Conservation (phyloP, 2,797 vertebrate species). For the Anabacerthia variegaticeps region DNA sequence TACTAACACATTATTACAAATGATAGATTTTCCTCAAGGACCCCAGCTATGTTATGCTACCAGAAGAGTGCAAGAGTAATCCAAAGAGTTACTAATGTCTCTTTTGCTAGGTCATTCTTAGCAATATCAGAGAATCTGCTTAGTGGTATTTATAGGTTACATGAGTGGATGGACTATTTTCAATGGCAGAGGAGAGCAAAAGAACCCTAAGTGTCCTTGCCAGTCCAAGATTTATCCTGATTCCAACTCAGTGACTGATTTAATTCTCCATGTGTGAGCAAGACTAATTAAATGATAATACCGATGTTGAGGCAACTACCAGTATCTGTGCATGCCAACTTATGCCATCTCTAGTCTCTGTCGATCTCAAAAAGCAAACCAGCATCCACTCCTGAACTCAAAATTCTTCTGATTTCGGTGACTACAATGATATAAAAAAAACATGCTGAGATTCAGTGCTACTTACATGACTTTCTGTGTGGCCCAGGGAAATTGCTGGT, state of each 20-base stretch:
- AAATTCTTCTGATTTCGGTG: not conserved
- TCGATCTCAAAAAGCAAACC: not conserved
- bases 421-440: not conserved
- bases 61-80: not conserved
- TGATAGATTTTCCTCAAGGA: not conserved
- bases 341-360: not conserved
- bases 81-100: not conserved
- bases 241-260: not conserved
- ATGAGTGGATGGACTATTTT: not conserved
- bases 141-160: not conserved
- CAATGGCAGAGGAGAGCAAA: not conserved
- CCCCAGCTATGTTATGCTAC: not conserved
- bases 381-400: not conserved
- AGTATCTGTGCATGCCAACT: not conserved
- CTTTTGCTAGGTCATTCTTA: not conserved
- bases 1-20: not conserved
- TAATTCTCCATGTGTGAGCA: not conserved
- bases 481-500: conserved; percentile 22
- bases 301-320: not conserved
- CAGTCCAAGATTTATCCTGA: not conserved
- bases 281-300: not conserved
- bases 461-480: conserved; percentile 15
- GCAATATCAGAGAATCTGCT: not conserved
- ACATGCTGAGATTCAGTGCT: not conserved
- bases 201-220: not conserved